phyloP scores from a whole-genome alignment of 2,888 invertebrate genomes.

The Thysanoteuthis rhombus region DNA sequence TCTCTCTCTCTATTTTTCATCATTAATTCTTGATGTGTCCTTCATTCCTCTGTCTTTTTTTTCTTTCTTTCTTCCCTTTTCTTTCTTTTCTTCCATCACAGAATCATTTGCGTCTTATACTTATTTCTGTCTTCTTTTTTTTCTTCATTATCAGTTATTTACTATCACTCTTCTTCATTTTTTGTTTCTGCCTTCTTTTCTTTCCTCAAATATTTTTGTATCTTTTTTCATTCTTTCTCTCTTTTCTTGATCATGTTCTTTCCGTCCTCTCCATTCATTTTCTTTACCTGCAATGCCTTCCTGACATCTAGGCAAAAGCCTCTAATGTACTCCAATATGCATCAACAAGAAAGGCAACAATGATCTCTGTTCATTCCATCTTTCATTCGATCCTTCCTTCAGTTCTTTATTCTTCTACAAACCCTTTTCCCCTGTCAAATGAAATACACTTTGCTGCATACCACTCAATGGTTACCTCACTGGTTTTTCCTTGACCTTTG shows the following conservation, averaged over 20 bases:
- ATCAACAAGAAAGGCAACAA: background rate
- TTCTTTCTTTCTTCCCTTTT: background rate
- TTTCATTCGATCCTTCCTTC: background rate
- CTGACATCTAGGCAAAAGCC: background rate
- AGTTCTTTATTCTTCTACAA: background rate
- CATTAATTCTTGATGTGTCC: background rate
- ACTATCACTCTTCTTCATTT: background rate
- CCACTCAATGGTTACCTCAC: background rate
- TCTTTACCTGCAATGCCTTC: background rate
- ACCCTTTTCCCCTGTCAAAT: background rate
- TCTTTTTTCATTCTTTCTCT: background rate
- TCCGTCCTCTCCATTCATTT: background rate
- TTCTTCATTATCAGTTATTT: background rate
- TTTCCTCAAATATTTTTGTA: no score
- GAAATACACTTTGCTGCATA: background rate
- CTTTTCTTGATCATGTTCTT: background rate
- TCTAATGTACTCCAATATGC: conserved; percentile 12
- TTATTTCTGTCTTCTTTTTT: background rate
- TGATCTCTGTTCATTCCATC: background rate
- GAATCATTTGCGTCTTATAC: no score
- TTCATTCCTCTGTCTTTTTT: background rate
- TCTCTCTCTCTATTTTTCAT: background rate
- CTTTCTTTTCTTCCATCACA: background rate
- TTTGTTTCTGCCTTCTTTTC: background rate
- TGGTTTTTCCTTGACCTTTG: background rate